Percentiles rank a stretch among this genome's conserved stretches.
Evolutionary conservation across 2,888 invertebrate genomes (phyloP).

Genomic region (Cremastobaeus sp.): DNA sequence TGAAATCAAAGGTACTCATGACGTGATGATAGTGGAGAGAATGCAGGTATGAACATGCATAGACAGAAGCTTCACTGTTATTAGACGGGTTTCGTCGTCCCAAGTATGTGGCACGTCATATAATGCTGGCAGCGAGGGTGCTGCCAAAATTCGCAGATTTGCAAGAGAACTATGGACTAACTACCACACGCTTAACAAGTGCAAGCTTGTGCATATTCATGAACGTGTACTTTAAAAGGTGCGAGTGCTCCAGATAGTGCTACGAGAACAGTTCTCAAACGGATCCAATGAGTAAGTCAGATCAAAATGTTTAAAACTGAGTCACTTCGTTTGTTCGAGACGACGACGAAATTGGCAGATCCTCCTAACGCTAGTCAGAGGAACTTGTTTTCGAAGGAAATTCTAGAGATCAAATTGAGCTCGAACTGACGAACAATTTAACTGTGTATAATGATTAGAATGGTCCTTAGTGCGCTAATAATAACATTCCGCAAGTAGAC

Average conservation of each 20-base stretch:
- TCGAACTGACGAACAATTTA: background rate
- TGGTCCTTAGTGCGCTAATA: no score
- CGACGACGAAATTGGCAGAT: conserved; percentile 28
- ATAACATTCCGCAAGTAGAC: no score
- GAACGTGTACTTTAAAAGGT: conserved; percentile 50
- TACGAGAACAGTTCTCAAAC: conserved; percentile 35
- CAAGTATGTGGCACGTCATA: conserved; percentile 43
- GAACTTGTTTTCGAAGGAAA: conserved; percentile 17
- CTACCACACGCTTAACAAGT: conserved; percentile 51
- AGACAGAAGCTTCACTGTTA: conserved; percentile 40
- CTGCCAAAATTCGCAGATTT: conserved; percentile 53
- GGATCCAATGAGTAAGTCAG: conserved; percentile 29
- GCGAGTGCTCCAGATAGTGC: conserved; percentile 36
- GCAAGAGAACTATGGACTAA: conserved; percentile 52
- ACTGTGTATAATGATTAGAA: no score
- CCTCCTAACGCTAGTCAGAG: conserved; percentile 22
- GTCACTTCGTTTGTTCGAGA: conserved; percentile 17
- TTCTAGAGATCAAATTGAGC: conserved; percentile 1
- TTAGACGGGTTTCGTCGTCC: conserved; percentile 36
- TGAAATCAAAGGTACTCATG: conserved; percentile 5
- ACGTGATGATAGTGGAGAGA: conserved; percentile 1
- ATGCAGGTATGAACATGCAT: conserved; percentile 5
- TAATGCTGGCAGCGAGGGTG: conserved; percentile 44
- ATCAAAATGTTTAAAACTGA: conserved; percentile 49
- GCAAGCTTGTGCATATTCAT: conserved; percentile 54